Evolutionary conservation across 2,113 vertebrate genomes (phyloP).

Genomic region (Oreocharis arfaki): DNA sequence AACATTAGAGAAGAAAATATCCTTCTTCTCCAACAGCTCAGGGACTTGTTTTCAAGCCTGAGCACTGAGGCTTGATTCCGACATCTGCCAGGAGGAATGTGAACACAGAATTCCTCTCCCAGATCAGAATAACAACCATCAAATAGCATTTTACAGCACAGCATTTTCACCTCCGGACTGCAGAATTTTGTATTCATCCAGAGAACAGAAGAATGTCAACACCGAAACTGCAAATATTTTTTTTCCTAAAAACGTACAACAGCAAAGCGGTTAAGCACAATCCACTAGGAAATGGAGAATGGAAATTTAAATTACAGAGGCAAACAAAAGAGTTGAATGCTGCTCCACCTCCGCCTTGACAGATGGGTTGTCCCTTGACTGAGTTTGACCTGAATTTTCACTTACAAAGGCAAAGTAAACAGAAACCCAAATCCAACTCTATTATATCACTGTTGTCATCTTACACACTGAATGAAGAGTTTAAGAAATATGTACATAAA

Average conservation of each 20-base stretch:
- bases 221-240: background rate
- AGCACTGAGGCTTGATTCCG: background rate
- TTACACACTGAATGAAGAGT: background rate
- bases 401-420: conserved; percentile 23
- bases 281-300: conserved; percentile 23
- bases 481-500: conserved; percentile 1
- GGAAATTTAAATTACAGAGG: conserved; percentile 44
- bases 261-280: background rate
- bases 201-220: background rate
- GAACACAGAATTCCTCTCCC: background rate
- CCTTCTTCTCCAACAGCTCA: background rate
- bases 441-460: background rate
- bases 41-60: background rate
- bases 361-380: conserved; percentile 2
- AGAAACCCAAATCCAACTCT: conserved; percentile 5
- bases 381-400: conserved; percentile 40
- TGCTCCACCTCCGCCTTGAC: background rate
- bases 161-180: background rate
- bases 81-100: background rate
- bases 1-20: background rate
- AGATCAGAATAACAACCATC: background rate
- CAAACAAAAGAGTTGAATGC: conserved; percentile 21
- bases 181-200: background rate
- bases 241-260: background rate
- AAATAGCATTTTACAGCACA: background rate